These are phyloP conservation scores for Scolopax mira DNA, from an alignment of 2,113 vertebrate genomes.

Conservation along the genomic window DNA sequence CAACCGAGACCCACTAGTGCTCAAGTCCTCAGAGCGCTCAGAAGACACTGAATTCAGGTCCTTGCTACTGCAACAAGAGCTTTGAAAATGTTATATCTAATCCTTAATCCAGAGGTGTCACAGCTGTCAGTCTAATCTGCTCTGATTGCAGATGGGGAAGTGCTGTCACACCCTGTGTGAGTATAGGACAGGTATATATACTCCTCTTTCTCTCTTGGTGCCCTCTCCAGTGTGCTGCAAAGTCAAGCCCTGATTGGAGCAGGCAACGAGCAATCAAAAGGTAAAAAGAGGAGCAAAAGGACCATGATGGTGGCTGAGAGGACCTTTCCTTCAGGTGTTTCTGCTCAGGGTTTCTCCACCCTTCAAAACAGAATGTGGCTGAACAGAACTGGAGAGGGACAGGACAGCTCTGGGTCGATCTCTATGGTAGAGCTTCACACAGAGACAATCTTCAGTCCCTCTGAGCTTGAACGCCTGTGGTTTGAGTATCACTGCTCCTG, in stretches of 20 bases:
- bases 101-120: neutral
- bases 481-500: neutral
- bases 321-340: neutral
- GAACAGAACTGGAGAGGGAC: neutral
- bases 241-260: neutral
- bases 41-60: neutral
- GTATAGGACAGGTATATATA: no score
- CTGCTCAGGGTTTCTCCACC: neutral
- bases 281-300: neutral
- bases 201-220: neutral
- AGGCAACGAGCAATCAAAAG: neutral
- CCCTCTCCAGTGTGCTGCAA: neutral
- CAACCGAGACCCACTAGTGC: neutral
- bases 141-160: neutral
- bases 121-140: neutral
- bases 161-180: accelerated
- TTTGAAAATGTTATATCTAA: neutral
- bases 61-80: neutral
- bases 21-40: neutral
- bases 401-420: neutral
- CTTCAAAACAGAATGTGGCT: neutral
- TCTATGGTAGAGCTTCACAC: neutral
- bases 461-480: neutral
- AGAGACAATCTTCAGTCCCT: neutral
- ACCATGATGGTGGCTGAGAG: neutral